Percentiles rank a stretch among this genome's conserved stretches.
phyloP scores from a whole-genome alignment of 2,113 vertebrate genomes.

The Proterorhinus semilunaris region DNA sequence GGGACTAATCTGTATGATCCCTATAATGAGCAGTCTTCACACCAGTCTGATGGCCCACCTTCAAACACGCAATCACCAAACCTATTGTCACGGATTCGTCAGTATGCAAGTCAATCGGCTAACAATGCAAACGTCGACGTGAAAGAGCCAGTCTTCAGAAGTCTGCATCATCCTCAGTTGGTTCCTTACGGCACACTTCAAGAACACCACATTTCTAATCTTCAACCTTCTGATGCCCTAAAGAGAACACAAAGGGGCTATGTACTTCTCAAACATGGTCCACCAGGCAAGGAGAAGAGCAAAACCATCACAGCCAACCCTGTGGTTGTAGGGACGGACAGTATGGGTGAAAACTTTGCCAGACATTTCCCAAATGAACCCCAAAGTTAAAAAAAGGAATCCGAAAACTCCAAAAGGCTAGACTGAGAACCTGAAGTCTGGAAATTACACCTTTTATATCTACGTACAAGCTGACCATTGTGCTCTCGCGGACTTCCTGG shows the following conservation, averaged over 20 bases:
- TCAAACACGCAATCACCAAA: neutral
- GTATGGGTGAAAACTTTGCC: neutral
- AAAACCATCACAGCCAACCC: neutral
- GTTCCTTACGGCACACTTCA: constrained; percentile 28
- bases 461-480: constrained; percentile 82
- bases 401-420: neutral
- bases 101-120: neutral
- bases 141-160: neutral
- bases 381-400: neutral
- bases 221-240: neutral
- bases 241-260: constrained; percentile 23
- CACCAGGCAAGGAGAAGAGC: constrained; percentile 22
- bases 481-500: constrained; percentile 80
- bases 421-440: constrained; percentile 88
- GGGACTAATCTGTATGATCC: neutral
- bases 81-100: neutral
- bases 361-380: neutral
- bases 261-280: constrained; percentile 44
- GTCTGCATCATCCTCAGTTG: neutral
- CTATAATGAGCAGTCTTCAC: constrained; percentile 1
- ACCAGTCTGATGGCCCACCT: constrained; percentile 2
- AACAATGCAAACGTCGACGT: neutral
- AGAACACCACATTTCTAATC: constrained; percentile 13
- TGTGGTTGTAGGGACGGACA: neutral
- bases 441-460: constrained; percentile 88